Conservation (phyloP, 2,797 vertebrate species). For the Fundulus diaphanus region DNA sequence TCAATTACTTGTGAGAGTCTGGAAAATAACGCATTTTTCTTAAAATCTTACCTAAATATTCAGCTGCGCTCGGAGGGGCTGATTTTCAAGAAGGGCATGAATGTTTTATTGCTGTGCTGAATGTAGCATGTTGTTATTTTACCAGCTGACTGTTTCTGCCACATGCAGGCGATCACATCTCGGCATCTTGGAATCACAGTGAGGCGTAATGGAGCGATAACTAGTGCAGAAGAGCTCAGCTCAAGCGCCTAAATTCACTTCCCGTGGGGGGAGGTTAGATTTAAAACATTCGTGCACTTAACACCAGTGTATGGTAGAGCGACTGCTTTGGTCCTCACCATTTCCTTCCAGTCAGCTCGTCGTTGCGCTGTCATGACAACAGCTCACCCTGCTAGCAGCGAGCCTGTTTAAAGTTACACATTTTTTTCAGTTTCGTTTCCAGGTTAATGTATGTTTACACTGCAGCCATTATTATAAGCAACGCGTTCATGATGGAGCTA, state of each 20-base stretch:
- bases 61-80: background rate
- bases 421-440: background rate
- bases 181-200: conserved; percentile 19
- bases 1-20: background rate
- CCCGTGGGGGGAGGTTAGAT: conserved; percentile 15
- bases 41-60: no score
- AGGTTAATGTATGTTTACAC: conserved; percentile 27
- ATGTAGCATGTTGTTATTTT: background rate
- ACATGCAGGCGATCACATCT: conserved; percentile 12
- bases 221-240: conserved; percentile 36
- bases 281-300: conserved; percentile 52
- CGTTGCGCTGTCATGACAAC: conserved; percentile 65
- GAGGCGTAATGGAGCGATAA: conserved; percentile 45
- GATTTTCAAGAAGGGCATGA: background rate
- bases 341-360: background rate
- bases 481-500: background rate
- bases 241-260: conserved; percentile 54
- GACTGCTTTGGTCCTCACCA: conserved; percentile 16
- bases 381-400: conserved; percentile 35
- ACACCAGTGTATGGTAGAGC: conserved; percentile 12
- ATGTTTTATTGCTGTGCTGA: conserved; percentile 26
- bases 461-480: conserved; percentile 4
- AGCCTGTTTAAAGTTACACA: conserved; percentile 39
- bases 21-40: background rate
- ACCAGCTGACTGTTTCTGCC: conserved; percentile 1